Percentiles rank a stretch among this genome's conserved stretches.
phyloP scores from a whole-genome alignment of 2,113 vertebrate species.

The Enhydra lutris region DNA sequence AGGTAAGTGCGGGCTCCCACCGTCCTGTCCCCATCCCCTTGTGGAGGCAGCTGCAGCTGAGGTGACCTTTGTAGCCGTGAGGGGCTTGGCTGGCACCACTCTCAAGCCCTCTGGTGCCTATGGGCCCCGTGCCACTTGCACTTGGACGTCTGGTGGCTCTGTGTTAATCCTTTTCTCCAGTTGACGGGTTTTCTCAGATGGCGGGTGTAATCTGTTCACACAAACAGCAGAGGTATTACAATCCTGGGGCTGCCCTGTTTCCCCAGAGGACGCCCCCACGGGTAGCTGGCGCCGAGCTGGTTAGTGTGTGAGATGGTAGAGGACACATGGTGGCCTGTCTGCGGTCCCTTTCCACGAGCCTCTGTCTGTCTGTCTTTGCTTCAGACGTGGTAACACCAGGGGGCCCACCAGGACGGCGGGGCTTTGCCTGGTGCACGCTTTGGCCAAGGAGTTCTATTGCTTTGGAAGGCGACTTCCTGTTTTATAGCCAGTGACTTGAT shows the following conservation, averaged over 20 bases:
- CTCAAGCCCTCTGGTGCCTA: background rate
- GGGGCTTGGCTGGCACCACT: no score
- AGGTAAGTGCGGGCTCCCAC: accelerated
- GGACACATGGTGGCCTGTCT: background rate
- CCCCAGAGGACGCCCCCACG: background rate
- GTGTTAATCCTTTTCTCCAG: background rate
- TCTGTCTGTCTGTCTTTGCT: background rate
- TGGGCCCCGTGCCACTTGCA: background rate
- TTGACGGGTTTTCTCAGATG: background rate
- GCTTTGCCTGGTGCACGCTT: no score
- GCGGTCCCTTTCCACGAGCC: background rate
- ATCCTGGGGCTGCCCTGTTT: background rate
- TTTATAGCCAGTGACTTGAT: background rate
- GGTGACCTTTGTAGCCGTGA: background rate
- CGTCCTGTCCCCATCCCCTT: background rate
- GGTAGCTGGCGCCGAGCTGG: no score
- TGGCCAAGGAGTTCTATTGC: background rate
- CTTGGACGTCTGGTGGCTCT: background rate
- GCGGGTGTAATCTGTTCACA: background rate
- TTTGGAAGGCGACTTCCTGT: background rate
- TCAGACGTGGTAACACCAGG: background rate
- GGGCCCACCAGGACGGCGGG: background rate
- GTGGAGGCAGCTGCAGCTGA: background rate
- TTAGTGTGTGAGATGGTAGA: background rate
- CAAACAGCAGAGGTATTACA: no score